Conservation (phyloP, 2,797 vertebrate genomes). For the Phylloscopus collybita region DNA sequence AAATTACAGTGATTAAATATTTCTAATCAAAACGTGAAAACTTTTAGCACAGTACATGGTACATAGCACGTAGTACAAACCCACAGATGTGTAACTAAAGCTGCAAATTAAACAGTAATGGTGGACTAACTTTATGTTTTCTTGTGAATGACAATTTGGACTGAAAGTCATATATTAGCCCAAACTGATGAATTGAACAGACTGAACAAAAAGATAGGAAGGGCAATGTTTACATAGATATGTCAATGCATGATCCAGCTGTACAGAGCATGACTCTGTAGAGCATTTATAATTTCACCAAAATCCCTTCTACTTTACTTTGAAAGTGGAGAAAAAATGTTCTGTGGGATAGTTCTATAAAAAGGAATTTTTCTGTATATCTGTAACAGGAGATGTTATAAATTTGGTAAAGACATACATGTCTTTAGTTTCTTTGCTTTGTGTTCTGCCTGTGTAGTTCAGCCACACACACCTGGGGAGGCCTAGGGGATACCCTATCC, state of each 20-base stretch:
- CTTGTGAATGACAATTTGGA: background rate
- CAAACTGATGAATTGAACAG: background rate
- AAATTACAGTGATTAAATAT: constrained; percentile 23
- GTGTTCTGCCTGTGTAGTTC: background rate
- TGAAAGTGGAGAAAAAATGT: background rate
- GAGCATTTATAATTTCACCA: background rate
- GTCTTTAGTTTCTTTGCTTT: background rate
- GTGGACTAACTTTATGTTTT: background rate
- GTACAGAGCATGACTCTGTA: background rate
- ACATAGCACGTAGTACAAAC: background rate
- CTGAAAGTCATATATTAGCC: background rate
- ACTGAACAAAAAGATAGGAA: background rate
- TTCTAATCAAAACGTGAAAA: background rate
- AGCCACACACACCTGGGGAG: too few relatives aligned
- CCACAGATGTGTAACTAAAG: background rate
- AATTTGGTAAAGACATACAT: background rate
- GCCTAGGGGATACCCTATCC: background rate
- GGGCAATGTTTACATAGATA: background rate
- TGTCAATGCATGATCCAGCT: background rate
- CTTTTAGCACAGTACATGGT: background rate
- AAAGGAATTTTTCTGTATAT: background rate
- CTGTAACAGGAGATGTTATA: background rate
- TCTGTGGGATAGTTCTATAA: background rate
- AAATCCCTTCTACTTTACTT: background rate
- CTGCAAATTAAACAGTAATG: background rate